These are phyloP conservation scores for Suillia variegata DNA, from an alignment of 2,888 invertebrate species.

Conservation along the genomic window DNA sequence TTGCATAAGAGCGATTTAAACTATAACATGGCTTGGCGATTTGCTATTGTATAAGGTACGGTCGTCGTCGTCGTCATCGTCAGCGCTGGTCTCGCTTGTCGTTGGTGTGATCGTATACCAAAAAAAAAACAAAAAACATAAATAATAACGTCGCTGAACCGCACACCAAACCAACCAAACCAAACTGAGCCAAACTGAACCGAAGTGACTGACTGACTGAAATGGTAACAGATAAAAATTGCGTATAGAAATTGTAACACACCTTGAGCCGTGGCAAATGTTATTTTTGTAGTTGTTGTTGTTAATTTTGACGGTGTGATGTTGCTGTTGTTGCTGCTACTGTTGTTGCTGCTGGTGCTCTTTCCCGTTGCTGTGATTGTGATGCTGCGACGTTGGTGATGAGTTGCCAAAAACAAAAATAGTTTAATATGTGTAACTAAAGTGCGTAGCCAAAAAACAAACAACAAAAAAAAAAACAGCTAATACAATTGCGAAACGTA, in stretches of 20 bases:
- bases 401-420: background rate
- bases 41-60: background rate
- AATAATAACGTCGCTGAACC: conserved; percentile 30
- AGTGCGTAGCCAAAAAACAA: background rate
- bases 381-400: background rate
- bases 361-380: too few relatives aligned
- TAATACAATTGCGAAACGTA: conserved; percentile 17
- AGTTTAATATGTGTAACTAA: background rate
- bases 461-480: too few relatives aligned
- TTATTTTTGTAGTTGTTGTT: background rate
- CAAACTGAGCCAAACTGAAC: conserved; percentile 6
- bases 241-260: background rate
- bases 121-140: conserved; percentile 19
- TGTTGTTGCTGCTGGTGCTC: background rate
- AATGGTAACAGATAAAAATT: background rate
- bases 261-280: conserved; percentile 4
- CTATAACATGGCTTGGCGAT: too few relatives aligned
- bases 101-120: background rate
- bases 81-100: background rate
- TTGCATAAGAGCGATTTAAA: background rate
- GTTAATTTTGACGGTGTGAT: background rate
- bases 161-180: conserved; percentile 20
- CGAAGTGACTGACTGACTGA: too few relatives aligned
- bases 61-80: too few relatives aligned
- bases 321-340: background rate